Evolutionary conservation across 2,888 invertebrate genomes (phyloP).

Genomic region (Flexamia atlantica): DNA sequence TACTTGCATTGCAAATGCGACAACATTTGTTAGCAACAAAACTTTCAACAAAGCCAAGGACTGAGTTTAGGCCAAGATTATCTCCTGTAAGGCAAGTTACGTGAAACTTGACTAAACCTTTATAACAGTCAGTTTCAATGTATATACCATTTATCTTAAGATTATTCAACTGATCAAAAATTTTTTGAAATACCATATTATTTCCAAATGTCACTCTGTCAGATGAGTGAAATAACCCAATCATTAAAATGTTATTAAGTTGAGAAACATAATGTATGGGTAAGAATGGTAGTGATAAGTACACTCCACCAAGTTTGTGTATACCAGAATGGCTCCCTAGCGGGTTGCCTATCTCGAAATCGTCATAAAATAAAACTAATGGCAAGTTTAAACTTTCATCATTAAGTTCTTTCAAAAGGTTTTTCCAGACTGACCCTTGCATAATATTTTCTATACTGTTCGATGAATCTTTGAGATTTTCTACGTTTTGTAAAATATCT

Average conservation of each 20-base stretch:
- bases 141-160: background rate
- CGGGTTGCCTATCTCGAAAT: background rate
- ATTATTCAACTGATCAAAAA: background rate
- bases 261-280: too few relatives aligned
- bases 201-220: too few relatives aligned
- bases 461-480: background rate
- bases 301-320: background rate
- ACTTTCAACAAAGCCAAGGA: slow-evolving; percentile 4
- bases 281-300: too few relatives aligned
- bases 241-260: background rate
- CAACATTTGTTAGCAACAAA: background rate
- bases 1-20: background rate
- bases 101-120: background rate
- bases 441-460: background rate
- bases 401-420: too few relatives aligned
- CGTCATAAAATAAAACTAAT: too few relatives aligned
- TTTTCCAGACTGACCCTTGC: too few relatives aligned
- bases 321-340: background rate
- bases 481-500: background rate
- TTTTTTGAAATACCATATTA: background rate
- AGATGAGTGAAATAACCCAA: background rate
- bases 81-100: slow-evolving; percentile 3
- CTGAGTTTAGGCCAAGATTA: background rate
- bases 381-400: too few relatives aligned
- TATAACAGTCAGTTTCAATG: background rate